Evolutionary conservation across 2,888 invertebrate genomes (phyloP), one percentile per base, ranked within the genome.

Genomic region (Pomacea canaliculata): DNA sequence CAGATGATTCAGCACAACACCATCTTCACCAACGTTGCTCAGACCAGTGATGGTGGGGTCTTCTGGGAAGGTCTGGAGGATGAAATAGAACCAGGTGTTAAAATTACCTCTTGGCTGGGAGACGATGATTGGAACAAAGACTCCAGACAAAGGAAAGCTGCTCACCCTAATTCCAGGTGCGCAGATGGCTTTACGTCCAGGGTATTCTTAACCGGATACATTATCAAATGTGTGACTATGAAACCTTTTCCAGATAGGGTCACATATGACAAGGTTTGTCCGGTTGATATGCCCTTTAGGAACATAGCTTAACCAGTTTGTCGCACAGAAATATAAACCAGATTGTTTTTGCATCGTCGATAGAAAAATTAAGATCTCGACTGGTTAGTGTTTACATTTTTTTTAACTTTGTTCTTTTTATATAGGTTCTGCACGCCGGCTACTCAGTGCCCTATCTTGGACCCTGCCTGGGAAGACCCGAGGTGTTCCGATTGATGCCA

Each of bases 11-110:
- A 96, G 91, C 93, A 94, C 85, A 96, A 99, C 91, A 97, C 98
- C 0, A 93, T 99, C 66, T 99, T 99, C 92, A 99, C 99, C 0
- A 99, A 99, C 91, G 98, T 99, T 4, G 99, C 97, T 0, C 94
- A 95, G 85, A 99, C 98, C 0, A 94, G 94, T 73, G 98, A 99
- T 86, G 99, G 99, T 4, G 98, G 97, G 1, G 96, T 98, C 7
- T 99, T 94, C 93, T 99, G 99, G 99, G 99, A 99, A 91, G 99
- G 99, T 27, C 94, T 99, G 94, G 96, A 96, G 89, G 94, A 95
- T 72, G 94, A 95, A 80, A 84, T 90, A 27, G 78, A 83, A 19
- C 76, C 79, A 27, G 81, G 81, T n/a, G 80, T 83, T 8, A 81
- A 81, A n/a, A 86, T 90, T 56, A 89, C 87, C 18, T 88, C 89